Base-by-base conservation (phyloP, 2,888 invertebrate genomes). In the Pycnomerus fuliginosus region DNA sequence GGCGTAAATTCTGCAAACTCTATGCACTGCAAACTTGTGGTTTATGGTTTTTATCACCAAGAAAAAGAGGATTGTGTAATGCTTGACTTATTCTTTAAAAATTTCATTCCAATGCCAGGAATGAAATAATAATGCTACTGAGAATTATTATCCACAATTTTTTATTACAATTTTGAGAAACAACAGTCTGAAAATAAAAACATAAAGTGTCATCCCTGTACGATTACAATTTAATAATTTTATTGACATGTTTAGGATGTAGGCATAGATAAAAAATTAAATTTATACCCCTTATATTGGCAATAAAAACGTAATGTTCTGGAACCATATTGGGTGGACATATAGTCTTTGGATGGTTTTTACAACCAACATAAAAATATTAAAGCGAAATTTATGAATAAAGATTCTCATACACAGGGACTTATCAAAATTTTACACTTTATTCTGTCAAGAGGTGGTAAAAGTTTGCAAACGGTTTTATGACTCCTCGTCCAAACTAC, bases 181-280 rank as follows among this genome's bases (percentile, higher is more conserved):
- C n/a, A n/a, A n/a, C n/a, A n/a, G n/a, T n/a, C n/a, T n/a, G n/a
- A n/a, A n/a, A n/a, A n/a, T n/a, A n/a, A n/a, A n/a, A n/a, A n/a
- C n/a, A 33, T 33, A n/a, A 23, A 22, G 12, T 33, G 20, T 15
- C 8, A 33, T 13, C 11, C 30, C 14, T 3, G 13, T 33, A 49
- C 45, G 40, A 56, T 53, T 58, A 54, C 60, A 54, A 45, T 56
- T 62, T 60, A 62, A 60, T 60, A 62, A 61, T 57, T 59, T 58
- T 51, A 62, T 58, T 53, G 61, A 60, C 57, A 57, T 59, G 53
- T 62, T 61, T 60, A 60, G 35, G 51, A 41, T 32, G 44, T 14
- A 24, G 42, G 28, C 33, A 29, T 49, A 43, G 48, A 61, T 62
- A 62, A 62, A 62, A 60, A 57, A 48, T 50, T 44, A 44, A 59